Evolutionary conservation across 2,113 vertebrate species (phyloP).

Genomic region (Amazona guildingii): DNA sequence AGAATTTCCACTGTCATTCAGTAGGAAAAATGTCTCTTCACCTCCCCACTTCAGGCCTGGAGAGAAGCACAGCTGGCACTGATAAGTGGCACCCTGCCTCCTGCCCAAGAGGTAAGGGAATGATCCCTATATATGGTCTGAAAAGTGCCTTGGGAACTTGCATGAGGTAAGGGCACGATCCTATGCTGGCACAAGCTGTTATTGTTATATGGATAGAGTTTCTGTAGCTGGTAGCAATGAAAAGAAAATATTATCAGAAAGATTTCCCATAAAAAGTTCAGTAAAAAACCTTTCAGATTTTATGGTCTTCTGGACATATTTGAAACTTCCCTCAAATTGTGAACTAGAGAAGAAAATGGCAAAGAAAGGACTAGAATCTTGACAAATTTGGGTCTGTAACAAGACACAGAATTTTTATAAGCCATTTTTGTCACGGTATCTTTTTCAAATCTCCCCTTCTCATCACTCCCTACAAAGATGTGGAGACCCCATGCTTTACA

Average conservation of each 20-base stretch:
- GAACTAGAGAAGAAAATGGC: neutral
- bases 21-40: neutral
- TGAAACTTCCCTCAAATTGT: neutral
- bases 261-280: neutral
- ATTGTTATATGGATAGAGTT: neutral
- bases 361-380: neutral
- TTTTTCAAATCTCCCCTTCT: neutral
- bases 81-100: neutral
- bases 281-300: neutral
- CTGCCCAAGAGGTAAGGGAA: neutral
- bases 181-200: rapidly evolving
- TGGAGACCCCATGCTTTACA: neutral
- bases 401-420: neutral
- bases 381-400: neutral
- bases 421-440: neutral
- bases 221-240: neutral
- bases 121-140: neutral
- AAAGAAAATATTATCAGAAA: neutral
- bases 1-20: neutral
- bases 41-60: neutral
- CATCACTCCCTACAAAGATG: neutral
- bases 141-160: neutral
- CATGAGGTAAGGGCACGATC: neutral
- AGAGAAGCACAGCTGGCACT: neutral
- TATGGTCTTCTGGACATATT: neutral